A percentile compares a stretch with the other conserved stretches of the same genome.
Evolutionary conservation across 2,797 vertebrate species (phyloP).

Genomic region (Philypnodon macrostomus): DNA sequence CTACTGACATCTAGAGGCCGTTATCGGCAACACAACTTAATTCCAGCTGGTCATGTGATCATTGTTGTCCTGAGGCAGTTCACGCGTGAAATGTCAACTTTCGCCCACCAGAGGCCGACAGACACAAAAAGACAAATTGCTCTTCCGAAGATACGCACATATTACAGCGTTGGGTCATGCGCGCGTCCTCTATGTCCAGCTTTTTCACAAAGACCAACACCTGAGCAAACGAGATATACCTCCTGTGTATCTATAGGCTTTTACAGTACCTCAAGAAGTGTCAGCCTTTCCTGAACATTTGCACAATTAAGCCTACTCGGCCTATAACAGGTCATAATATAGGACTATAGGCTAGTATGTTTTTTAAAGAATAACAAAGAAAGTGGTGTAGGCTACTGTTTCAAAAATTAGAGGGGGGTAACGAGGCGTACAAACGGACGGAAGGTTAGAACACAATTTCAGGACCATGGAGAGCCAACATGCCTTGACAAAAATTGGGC

Average conservation of each 20-base stretch:
- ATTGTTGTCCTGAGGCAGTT: not conserved
- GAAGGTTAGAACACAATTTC: too few relatives aligned
- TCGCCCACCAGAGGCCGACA: conserved; percentile 52
- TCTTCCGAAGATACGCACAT: conserved; percentile 3
- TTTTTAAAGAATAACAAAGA: too few relatives aligned
- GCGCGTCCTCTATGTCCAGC: not conserved
- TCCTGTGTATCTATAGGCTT: not conserved
- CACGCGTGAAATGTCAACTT: not conserved
- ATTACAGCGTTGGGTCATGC: conserved; percentile 1
- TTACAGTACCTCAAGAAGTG: too few relatives aligned
- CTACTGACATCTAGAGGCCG: conserved; percentile 46
- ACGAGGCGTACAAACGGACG: too few relatives aligned
- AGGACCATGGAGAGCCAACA: conserved; percentile 76
- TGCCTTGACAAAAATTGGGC: not conserved
- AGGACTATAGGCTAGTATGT: too few relatives aligned
- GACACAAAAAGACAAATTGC: conserved; percentile 12
- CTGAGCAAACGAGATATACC: not conserved
- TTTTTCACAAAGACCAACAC: not conserved
- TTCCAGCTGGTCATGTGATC: not conserved
- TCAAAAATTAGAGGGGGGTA: too few relatives aligned
- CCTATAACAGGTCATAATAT: too few relatives aligned
- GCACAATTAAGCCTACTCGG: too few relatives aligned
- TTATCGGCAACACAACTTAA: rapidly evolving
- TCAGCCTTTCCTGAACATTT: too few relatives aligned
- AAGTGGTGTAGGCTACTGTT: too few relatives aligned